Evolutionary conservation across 2,797 vertebrate genomes (phyloP).

Genomic region (Atherinosoma microstoma): DNA sequence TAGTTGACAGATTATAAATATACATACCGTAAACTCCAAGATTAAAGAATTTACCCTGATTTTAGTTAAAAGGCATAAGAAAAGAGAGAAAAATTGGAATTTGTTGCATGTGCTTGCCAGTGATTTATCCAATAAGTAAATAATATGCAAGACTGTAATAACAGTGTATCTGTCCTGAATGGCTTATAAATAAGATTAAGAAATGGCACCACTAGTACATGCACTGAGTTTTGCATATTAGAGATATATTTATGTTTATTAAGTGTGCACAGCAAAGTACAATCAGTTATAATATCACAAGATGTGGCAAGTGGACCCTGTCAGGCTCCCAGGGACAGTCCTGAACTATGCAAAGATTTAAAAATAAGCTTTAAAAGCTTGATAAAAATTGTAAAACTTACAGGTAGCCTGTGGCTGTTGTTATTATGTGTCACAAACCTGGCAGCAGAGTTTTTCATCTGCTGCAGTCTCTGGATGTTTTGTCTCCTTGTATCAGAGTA

Average conservation of each 20-base stretch:
- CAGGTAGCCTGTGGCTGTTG: neutral
- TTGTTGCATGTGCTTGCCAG: no score
- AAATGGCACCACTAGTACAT: neutral
- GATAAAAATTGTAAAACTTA: no score
- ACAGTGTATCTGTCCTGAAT: neutral
- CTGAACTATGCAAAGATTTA: no score
- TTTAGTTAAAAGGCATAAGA: neutral
- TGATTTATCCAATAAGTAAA: neutral
- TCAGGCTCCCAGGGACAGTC: no score
- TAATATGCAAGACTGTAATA: neutral
- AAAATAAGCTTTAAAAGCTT: no score
- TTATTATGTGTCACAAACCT: neutral
- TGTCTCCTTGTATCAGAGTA: neutral
- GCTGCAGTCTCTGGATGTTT: neutral
- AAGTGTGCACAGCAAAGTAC: no score
- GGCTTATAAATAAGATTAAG: neutral
- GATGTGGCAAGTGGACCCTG: no score
- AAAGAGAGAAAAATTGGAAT: neutral
- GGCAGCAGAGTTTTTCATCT: neutral
- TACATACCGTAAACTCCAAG: neutral
- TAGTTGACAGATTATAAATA: neutral
- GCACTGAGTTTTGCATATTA: neutral
- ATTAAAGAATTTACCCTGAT: neutral
- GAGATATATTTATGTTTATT: neutral
- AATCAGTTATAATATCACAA: no score